Percentiles rank a stretch among this genome's conserved stretches.
Evolutionary conservation across 2,113 vertebrate genomes (phyloP).

Genomic region (Brienomyrus brachyistius): DNA sequence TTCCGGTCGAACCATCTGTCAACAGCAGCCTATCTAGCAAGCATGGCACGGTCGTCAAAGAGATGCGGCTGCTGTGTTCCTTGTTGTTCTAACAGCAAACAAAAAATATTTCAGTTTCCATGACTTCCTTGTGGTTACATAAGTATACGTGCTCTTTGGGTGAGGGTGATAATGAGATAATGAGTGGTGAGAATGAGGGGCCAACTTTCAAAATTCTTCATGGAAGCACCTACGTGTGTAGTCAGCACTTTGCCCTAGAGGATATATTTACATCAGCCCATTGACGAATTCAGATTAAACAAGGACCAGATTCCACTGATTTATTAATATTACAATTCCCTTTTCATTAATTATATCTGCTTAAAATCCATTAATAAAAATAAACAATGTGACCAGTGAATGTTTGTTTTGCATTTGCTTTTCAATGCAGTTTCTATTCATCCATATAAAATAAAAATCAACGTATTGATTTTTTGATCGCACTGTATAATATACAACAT

Average conservation of each 20-base stretch:
- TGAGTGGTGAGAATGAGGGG: background rate
- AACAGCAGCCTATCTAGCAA: background rate
- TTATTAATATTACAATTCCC: background rate
- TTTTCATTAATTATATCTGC: background rate
- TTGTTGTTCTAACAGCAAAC: background rate
- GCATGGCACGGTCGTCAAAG: background rate
- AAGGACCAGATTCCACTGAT: background rate
- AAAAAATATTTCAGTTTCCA: background rate
- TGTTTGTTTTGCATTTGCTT: background rate
- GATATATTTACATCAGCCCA: background rate
- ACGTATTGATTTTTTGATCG: background rate
- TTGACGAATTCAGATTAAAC: background rate
- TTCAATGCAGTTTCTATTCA: background rate
- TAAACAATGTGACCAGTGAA: background rate
- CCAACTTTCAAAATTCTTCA: background rate
- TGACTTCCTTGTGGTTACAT: background rate
- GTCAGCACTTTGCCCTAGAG: background rate
- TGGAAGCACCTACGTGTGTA: background rate
- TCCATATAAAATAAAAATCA: too few species aligned
- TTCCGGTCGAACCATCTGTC: too few species aligned
- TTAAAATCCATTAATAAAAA: background rate
- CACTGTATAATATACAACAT: background rate
- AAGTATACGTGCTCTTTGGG: background rate
- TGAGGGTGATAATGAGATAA: background rate
- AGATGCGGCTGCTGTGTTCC: background rate